phyloP scores from a whole-genome alignment of 2,113 vertebrate genomes.

The Gasterosteus aculeatus region DNA sequence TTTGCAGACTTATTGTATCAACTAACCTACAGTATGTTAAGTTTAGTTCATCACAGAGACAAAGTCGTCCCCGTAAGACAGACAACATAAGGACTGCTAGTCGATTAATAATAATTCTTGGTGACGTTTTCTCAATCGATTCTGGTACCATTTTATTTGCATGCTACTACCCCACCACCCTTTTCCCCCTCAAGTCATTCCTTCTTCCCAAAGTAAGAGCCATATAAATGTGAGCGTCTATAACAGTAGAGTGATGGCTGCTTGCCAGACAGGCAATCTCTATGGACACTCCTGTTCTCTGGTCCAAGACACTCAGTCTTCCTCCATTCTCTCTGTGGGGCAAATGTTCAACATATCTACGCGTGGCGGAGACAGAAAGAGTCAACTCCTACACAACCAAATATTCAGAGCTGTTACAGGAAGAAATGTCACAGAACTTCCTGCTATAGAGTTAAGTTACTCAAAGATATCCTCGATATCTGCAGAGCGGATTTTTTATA shows the following conservation, averaged over 20 bases:
- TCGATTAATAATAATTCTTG: slow-evolving; percentile 70
- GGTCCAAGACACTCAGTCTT: slow-evolving; percentile 63
- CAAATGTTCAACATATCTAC: slow-evolving; percentile 56
- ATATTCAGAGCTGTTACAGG: slow-evolving; percentile 28
- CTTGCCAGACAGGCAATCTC: slow-evolving; percentile 72
- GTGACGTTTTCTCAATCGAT: slow-evolving; percentile 49
- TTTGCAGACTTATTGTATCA: slow-evolving; percentile 21
- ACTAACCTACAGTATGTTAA: slow-evolving; percentile 24
- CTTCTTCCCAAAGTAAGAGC: slow-evolving; percentile 66
- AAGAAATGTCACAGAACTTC: slow-evolving; percentile 27
- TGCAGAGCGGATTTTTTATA: slow-evolving; percentile 16
- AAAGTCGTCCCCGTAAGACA: slow-evolving; percentile 36
- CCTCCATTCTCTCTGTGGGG: slow-evolving; percentile 40
- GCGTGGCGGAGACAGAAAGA: slow-evolving; percentile 28
- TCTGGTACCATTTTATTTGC: slow-evolving; percentile 60
- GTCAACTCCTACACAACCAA: slow-evolving; percentile 25
- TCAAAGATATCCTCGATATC: slow-evolving; percentile 14
- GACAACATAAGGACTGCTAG: slow-evolving; percentile 31
- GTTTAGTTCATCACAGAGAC: slow-evolving; percentile 30
- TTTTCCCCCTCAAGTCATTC: slow-evolving; percentile 41
- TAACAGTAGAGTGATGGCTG: slow-evolving; percentile 70
- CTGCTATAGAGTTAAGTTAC: slow-evolving; percentile 5
- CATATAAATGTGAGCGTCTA: slow-evolving; percentile 70
- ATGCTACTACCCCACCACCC: slow-evolving; percentile 8
- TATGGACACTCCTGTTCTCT: slow-evolving; percentile 57